Evolutionary conservation across 2,113 vertebrate species (phyloP).

Genomic region (Brevimyrus niger): DNA sequence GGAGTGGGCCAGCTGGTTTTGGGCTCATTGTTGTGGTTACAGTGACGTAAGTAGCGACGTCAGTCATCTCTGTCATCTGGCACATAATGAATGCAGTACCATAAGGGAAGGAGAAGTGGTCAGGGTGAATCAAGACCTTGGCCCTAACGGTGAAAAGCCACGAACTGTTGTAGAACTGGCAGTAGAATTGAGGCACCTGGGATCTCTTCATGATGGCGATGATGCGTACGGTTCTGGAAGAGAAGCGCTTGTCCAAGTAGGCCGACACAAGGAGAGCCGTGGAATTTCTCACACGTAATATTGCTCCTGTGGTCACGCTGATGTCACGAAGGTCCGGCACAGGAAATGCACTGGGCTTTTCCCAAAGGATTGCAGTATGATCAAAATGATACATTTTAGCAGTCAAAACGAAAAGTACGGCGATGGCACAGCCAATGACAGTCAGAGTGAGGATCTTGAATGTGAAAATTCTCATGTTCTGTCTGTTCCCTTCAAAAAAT

Average conservation of each 20-base stretch:
- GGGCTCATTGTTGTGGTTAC: too few relatives aligned
- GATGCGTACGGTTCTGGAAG: constrained; percentile 34
- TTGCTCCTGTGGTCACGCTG: constrained; percentile 1
- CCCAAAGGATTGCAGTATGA: too few relatives aligned
- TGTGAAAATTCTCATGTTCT: not conserved
- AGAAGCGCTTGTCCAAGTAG: constrained; percentile 43
- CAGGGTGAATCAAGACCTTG: constrained; percentile 37
- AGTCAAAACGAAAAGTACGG: not conserved
- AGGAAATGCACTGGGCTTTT: not conserved
- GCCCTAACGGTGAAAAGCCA: constrained; percentile 18
- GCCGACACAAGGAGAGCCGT: constrained; percentile 43
- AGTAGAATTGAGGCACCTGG: constrained; percentile 40
- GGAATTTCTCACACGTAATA: constrained; percentile 37
- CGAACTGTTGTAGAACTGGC: constrained; percentile 46
- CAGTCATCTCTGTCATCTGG: constrained; percentile 6
- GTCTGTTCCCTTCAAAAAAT: too few relatives aligned
- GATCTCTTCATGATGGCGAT: constrained; percentile 46
- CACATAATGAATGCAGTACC: constrained; percentile 42
- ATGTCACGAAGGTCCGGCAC: not conserved
- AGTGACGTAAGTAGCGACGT: not conserved
- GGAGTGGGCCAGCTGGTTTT: not conserved
- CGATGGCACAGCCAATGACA: not conserved
- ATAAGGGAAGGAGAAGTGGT: constrained; percentile 51
- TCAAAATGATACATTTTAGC: not conserved
- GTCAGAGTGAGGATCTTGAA: not conserved